These are phyloP conservation scores for Cariama cristata DNA, from an alignment of 2,113 vertebrate genomes.

Conservation along the genomic window DNA sequence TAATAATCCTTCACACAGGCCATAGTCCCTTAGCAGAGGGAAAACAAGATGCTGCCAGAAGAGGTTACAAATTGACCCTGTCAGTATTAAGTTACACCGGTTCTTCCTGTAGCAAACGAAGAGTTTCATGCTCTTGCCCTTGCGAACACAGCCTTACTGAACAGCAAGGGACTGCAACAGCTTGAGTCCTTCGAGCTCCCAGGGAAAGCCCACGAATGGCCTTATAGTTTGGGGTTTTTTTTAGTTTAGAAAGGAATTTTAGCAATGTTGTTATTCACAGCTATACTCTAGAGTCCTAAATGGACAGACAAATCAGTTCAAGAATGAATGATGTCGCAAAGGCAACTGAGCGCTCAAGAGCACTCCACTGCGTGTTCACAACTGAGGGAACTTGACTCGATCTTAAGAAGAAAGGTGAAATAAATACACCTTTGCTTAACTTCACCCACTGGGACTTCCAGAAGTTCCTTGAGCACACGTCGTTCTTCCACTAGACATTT, in stretches of 20 bases:
- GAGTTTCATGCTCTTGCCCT: not conserved
- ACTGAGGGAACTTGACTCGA: not conserved
- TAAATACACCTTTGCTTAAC: not conserved
- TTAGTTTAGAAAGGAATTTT: not conserved
- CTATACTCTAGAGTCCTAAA: not conserved
- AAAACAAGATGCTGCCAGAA: not conserved
- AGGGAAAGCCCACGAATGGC: not conserved
- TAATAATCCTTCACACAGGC: not conserved
- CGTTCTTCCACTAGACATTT: not conserved
- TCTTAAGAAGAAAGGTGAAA: not conserved
- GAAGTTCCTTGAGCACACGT: not conserved
- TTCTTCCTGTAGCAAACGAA: not conserved
- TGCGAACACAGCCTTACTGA: not conserved
- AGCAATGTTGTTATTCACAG: not conserved
- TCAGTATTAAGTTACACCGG: not conserved
- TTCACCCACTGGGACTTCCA: not conserved
- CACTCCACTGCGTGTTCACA: not conserved
- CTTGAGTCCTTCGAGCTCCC: fast-evolving
- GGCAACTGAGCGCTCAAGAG: not conserved
- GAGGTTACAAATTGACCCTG: not conserved
- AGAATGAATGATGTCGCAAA: not conserved
- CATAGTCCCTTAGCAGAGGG: not conserved
- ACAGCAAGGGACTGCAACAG: not conserved
- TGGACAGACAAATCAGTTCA: not conserved
- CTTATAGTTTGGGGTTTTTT: not conserved